Conservation (phyloP, 2,113 vertebrate species). For the Oceanites oceanicus region DNA sequence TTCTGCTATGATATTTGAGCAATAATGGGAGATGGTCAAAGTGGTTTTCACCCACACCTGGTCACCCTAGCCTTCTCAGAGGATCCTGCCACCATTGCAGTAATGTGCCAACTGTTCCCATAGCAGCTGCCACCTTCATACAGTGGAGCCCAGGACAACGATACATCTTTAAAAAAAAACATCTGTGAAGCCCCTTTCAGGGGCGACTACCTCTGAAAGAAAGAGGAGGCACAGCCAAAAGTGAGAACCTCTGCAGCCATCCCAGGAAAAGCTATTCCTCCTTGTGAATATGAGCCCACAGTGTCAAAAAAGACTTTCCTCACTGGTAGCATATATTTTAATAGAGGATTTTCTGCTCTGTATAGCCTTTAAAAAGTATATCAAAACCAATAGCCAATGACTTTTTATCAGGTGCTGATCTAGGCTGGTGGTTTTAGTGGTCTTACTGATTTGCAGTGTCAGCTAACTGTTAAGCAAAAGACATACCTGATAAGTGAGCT, state of each 20-base stretch:
- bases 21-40: neutral
- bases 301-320: neutral
- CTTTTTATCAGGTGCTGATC: conserved; percentile 19
- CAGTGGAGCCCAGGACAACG: neutral
- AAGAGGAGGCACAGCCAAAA: neutral
- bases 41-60: neutral
- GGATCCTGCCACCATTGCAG: neutral
- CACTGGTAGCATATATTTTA: neutral
- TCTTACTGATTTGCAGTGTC: neutral
- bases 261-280: neutral
- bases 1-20: neutral
- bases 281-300: neutral
- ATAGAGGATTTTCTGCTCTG: neutral
- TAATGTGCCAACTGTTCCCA: neutral
- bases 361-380: neutral
- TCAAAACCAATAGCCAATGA: neutral
- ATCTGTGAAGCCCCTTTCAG: neutral
- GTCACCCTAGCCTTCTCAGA: neutral
- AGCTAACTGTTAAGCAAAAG: neutral
- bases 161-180: neutral
- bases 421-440: neutral
- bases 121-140: neutral
- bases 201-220: neutral
- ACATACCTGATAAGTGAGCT: neutral
- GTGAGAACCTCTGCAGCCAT: neutral